A percentile compares a stretch with the other conserved stretches of the same genome.
phyloP scores from a whole-genome alignment of 2,797 vertebrate species.

The Remorina albescens region DNA sequence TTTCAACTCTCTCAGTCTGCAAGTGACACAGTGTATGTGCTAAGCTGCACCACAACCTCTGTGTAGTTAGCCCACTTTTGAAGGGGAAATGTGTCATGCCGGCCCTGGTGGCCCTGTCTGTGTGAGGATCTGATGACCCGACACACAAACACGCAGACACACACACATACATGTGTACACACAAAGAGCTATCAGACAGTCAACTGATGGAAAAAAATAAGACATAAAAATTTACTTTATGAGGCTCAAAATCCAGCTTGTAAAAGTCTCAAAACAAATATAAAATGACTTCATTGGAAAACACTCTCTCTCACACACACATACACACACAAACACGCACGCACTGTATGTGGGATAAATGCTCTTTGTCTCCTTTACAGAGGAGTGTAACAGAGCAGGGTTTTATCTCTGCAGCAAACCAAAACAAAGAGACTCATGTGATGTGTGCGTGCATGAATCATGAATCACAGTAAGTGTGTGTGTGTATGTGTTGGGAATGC shows the following conservation, averaged over 20 bases:
- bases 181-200: background rate
- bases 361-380: conserved; percentile 70
- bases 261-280: conserved; percentile 36
- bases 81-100: conserved; percentile 54
- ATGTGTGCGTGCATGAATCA: conserved; percentile 32
- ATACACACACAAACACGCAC: conserved; percentile 22
- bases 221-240: conserved; percentile 12
- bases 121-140: conserved; percentile 33
- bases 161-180: background rate
- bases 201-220: background rate
- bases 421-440: conserved; percentile 78
- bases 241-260: conserved; percentile 30
- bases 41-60: background rate
- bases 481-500: conserved; percentile 28
- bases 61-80: conserved; percentile 35
- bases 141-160: background rate
- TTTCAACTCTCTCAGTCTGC: background rate
- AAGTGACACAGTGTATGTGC: background rate
- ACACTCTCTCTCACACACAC: conserved; percentile 11
- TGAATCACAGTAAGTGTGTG: no score
- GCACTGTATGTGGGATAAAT: conserved; percentile 58
- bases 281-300: conserved; percentile 42
- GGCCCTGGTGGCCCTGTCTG: conserved; percentile 26
- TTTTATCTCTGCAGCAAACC: conserved; percentile 73
- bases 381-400: conserved; percentile 75